These are phyloP conservation scores for Heliocidaris tuberculata DNA, from an alignment of 35 echinoderm and acorn worm genomes.

Conservation along the genomic window DNA sequence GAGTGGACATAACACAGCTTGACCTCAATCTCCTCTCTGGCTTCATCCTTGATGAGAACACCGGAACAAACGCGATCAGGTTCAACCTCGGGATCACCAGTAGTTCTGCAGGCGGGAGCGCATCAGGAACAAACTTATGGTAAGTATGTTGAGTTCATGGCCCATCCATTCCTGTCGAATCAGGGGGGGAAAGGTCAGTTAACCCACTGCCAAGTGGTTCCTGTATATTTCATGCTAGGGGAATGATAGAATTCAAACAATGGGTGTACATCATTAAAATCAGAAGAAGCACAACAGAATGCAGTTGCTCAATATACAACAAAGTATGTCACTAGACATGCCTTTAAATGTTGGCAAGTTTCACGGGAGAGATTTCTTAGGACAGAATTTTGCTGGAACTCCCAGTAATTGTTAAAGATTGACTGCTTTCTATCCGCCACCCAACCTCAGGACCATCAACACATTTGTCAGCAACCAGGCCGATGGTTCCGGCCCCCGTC, in stretches of 20 bases:
- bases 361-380: no score
- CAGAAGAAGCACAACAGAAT: no score
- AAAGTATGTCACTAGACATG: no score
- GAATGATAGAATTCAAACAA: no score
- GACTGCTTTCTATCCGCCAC: neutral
- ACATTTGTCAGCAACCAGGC: constrained; percentile 48
- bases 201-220: no score
- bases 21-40: neutral
- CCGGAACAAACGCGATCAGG: constrained; percentile 21
- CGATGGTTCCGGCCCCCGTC: constrained; percentile 50
- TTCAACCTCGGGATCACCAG: constrained; percentile 57
- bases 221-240: no score
- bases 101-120: constrained; percentile 56
- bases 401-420: neutral
- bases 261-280: no score
- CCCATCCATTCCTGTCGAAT: no score
- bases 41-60: neutral
- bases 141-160: neutral
- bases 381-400: neutral
- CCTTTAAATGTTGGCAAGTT: no score
- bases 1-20: neutral
- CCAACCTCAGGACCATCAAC: constrained; percentile 6
- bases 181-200: no score
- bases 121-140: constrained; percentile 82
- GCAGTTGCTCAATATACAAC: no score